A percentile compares a stretch with the other conserved stretches of the same genome.
phyloP scores from a whole-genome alignment of 2,888 invertebrate genomes.

The Eretmocerus hayati region DNA sequence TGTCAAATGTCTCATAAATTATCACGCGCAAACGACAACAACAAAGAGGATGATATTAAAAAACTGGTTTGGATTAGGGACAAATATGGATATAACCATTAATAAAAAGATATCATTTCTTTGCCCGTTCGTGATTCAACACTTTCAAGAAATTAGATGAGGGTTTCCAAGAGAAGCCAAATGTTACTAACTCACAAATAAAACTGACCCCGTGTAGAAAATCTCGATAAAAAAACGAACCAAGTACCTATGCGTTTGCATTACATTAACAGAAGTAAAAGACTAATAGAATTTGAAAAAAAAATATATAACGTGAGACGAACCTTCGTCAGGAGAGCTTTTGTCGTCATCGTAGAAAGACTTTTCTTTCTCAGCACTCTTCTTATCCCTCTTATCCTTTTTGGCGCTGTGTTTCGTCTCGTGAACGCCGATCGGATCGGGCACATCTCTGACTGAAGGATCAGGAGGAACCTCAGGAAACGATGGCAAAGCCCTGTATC shows the following conservation, averaged over 20 bases:
- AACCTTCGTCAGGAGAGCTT: conserved; percentile 41
- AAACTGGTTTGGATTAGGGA: too few relatives aligned
- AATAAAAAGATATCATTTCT: too few relatives aligned
- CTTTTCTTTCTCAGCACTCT: conserved; percentile 52
- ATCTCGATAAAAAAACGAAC: too few relatives aligned
- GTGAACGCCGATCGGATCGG: conserved; percentile 35
- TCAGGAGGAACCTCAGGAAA: conserved; percentile 75
- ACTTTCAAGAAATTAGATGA: too few relatives aligned
- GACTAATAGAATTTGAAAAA: background rate
- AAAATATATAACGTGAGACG: conserved; percentile 4
- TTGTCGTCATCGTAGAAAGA: conserved; percentile 50
- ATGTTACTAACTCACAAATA: too few relatives aligned
- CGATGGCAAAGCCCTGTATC: conserved; percentile 82
- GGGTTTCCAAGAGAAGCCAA: too few relatives aligned
- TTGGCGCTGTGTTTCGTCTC: conserved; percentile 34
- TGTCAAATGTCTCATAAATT: too few relatives aligned
- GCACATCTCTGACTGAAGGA: conserved; percentile 70
- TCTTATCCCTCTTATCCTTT: conserved; percentile 37
- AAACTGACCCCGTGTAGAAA: too few relatives aligned
- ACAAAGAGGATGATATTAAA: too few relatives aligned
- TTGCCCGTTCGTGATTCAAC: too few relatives aligned
- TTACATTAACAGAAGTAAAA: background rate
- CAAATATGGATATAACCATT: too few relatives aligned
- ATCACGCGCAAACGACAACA: too few relatives aligned
- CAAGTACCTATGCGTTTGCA: background rate